Conservation (phyloP, 2,888 invertebrate genomes). For the Laspeyria flexula region DNA sequence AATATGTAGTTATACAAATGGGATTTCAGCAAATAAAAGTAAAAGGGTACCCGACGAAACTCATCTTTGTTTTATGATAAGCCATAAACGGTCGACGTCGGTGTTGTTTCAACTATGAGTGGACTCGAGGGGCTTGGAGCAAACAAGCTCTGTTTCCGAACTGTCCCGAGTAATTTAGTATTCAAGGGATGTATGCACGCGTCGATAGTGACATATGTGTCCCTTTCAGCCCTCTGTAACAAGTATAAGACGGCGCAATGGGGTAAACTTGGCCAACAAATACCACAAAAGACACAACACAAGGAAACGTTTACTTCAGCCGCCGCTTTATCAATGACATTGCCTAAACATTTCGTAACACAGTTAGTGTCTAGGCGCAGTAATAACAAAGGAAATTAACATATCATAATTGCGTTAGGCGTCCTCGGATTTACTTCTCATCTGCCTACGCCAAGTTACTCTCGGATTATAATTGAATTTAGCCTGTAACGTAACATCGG, state of each 20-base stretch:
- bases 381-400: slow-evolving; percentile 62
- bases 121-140: slow-evolving; percentile 17
- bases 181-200: slow-evolving; percentile 44
- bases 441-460: slow-evolving; percentile 53
- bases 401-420: slow-evolving; percentile 63
- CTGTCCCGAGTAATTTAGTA: slow-evolving; percentile 55
- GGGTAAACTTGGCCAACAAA: slow-evolving; percentile 16
- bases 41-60: slow-evolving; percentile 16
- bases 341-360: slow-evolving; percentile 46
- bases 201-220: slow-evolving; percentile 48
- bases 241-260: slow-evolving; percentile 11
- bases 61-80: slow-evolving; percentile 30
- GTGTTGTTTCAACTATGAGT: slow-evolving; percentile 34
- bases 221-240: slow-evolving; percentile 22
- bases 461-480: slow-evolving; percentile 65
- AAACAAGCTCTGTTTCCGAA: slow-evolving; percentile 48
- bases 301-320: slow-evolving; percentile 14
- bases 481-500: slow-evolving; percentile 45
- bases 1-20: slow-evolving; percentile 8
- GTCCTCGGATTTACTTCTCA: slow-evolving; percentile 62
- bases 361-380: slow-evolving; percentile 42
- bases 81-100: slow-evolving; percentile 26
- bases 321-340: slow-evolving; percentile 18
- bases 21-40: slow-evolving; percentile 14
- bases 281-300: slow-evolving; percentile 15